A percentile compares a stretch with the other conserved stretches of the same genome.
Conservation (phyloP, 1,140 invertebrate species). For the Drosophila punjabiensis region DNA sequence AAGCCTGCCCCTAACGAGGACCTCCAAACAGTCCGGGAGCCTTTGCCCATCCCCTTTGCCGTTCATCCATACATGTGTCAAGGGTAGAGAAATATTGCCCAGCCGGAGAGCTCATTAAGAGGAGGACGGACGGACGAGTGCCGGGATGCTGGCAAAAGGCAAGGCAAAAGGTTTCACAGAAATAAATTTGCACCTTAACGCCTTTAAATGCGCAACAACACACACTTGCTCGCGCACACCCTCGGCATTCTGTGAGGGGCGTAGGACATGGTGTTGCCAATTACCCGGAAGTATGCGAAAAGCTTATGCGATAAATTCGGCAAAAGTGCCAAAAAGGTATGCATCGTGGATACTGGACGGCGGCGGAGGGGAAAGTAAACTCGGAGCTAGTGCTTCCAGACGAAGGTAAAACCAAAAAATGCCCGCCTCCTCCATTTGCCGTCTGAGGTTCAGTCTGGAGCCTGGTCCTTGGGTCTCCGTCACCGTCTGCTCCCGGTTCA, state of each 20-base stretch:
- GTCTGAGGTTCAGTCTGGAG: slow-evolving; percentile 31
- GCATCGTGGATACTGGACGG: slow-evolving; percentile 54
- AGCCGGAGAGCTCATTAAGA: slow-evolving; percentile 60
- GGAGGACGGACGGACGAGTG: slow-evolving; percentile 33
- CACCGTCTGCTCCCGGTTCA: slow-evolving; percentile 18
- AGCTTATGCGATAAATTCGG: slow-evolving; percentile 83
- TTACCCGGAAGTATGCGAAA: slow-evolving; percentile 83
- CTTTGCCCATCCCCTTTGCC: slow-evolving; percentile 13
- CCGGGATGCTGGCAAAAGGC: slow-evolving; percentile 22
- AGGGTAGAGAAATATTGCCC: slow-evolving; percentile 75
- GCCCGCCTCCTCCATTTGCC: slow-evolving; percentile 17
- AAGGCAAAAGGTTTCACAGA: slow-evolving; percentile 70
- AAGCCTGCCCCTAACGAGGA: slow-evolving; percentile 74
- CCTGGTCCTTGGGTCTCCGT: slow-evolving; percentile 2
- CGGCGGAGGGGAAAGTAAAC: slow-evolving; percentile 32
- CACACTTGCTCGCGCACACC: slow-evolving; percentile 18
- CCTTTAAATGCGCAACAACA: slow-evolving; percentile 77
- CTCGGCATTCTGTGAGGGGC: slow-evolving; percentile 10
- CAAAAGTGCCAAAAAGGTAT: slow-evolving; percentile 82
- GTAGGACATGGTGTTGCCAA: slow-evolving; percentile 75
- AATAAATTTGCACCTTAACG: slow-evolving; percentile 84
- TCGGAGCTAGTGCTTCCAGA: slow-evolving; percentile 67
- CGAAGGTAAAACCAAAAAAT: slow-evolving; percentile 69
- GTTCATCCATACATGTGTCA: slow-evolving; percentile 64
- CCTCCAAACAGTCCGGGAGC: slow-evolving; percentile 27